Conservation (phyloP, 2,888 invertebrate species). For the Cephus runcator region DNA sequence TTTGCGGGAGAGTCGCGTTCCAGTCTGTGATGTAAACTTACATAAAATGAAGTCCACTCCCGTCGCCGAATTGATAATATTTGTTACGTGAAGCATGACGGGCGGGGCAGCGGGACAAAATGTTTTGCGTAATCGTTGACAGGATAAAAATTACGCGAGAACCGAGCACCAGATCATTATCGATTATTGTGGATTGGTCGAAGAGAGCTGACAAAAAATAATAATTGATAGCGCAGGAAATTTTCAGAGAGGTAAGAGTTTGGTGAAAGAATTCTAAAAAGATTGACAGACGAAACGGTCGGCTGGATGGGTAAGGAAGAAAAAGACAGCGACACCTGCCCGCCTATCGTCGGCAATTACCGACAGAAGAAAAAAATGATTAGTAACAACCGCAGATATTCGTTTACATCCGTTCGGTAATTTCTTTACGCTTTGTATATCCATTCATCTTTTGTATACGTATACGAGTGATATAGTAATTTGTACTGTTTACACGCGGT, state of each 20-base stretch:
- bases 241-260: neutral
- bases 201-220: neutral
- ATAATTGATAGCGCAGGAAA: neutral
- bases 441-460: neutral
- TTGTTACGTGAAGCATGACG: neutral
- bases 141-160: neutral
- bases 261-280: neutral
- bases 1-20: neutral
- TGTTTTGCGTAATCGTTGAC: neutral
- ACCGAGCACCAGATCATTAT: neutral
- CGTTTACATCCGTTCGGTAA: neutral
- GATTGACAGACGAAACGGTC: no score
- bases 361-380: neutral
- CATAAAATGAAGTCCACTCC: neutral
- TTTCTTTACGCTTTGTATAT: neutral
- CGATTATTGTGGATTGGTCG: neutral
- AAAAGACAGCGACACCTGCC: neutral
- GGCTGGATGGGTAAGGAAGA: neutral
- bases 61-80: slow-evolving; percentile 1
- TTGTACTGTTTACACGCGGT: neutral
- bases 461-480: neutral
- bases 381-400: neutral
- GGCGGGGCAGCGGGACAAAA: neutral
- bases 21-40: slow-evolving; percentile 6
- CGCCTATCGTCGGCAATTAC: neutral